Evolutionary conservation across 2,888 invertebrate genomes (phyloP), one percentile per base, ranked within the genome.

Genomic region (Anorthoa munda): DNA sequence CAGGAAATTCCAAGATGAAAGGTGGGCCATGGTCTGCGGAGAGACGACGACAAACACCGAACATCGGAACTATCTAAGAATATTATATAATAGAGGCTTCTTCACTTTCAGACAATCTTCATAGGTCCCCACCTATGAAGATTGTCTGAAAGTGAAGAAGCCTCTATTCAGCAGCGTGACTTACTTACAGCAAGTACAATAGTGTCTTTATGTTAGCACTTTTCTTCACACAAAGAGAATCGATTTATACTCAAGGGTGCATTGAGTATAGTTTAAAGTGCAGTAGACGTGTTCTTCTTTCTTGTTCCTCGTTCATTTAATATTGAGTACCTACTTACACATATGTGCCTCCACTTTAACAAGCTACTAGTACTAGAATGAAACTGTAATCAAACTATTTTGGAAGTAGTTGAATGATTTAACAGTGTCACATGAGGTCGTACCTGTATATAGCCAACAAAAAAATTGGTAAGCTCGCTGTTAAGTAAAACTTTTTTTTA

Each of bases 151-250:
- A 1, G 9, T 39, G 39, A 39, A 39, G 39, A 9, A 39, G 21
- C 13, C 13, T 55, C 23, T 23, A 15, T 55, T 23, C 55, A n/a
- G n/a, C 39, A 21, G 7, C 9, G 21, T 58, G 39, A n/a, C 13
- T 12, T 15, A 5, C n/a, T 46, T 17, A 7, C n/a, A 45, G 23
- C 31, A 17, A 48, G 39, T 69, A 39, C n/a, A 23, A 68, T 13
- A 31, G 53, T 15, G 71, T 31, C 46, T 31, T 13, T 5, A 15
- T 13, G 51, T n/a, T 17, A 48, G 17, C 18, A 76, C 55, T 56
- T 60, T 39, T 18, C 55, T 56, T 21, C 39, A 50, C 48, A 76
- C 55, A 66, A 73, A 73, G 48, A 26, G 21, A 76, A 66, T 55
- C 66, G 18, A 65, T 73, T 39, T 39, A 46, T 1, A 46, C 46